These are phyloP conservation scores for Lordiphosa mommai DNA, from an alignment of 1,140 invertebrate genomes.

Conservation along the genomic window DNA sequence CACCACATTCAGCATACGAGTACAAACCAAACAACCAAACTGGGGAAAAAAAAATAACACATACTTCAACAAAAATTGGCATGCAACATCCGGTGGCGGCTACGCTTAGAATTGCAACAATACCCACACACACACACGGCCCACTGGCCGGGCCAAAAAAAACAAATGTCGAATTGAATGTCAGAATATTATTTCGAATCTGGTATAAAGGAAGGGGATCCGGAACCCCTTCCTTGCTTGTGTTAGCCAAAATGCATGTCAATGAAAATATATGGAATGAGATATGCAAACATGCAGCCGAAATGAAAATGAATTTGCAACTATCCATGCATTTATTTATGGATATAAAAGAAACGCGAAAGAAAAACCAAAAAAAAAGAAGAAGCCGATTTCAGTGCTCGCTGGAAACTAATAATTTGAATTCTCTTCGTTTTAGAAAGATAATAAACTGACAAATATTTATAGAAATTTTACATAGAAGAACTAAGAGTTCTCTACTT, in stretches of 20 bases:
- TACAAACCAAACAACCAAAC: conserved; percentile 24
- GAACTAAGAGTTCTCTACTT: too few relatives aligned
- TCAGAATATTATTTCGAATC: conserved; percentile 64
- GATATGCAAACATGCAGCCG: conserved; percentile 66
- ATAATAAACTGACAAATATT: too few relatives aligned
- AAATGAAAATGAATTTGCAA: conserved; percentile 39
- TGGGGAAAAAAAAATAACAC: conserved; percentile 23
- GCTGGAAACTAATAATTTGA: too few relatives aligned
- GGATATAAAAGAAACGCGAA: too few relatives aligned
- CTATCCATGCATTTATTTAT: too few relatives aligned
- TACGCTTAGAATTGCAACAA: conserved; percentile 71
- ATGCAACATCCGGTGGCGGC: conserved; percentile 73
- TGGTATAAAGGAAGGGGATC: background rate
- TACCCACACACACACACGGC: conserved; percentile 1
- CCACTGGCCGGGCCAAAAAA: conserved; percentile 24
- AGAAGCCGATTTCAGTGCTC: too few relatives aligned
- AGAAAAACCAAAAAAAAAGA: too few relatives aligned
- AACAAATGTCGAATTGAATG: conserved; percentile 77
- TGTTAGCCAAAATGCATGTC: conserved; percentile 70
- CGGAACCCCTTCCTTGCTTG: conserved; percentile 17
- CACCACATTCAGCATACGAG: conserved; percentile 1
- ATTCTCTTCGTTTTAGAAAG: too few relatives aligned
- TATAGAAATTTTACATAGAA: too few relatives aligned
- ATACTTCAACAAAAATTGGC: conserved; percentile 61
- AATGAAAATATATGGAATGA: conserved; percentile 61